Evolutionary conservation across 2,113 vertebrate species (phyloP), one percentile per base, ranked within the genome.

Genomic region (Bucco capensis): DNA sequence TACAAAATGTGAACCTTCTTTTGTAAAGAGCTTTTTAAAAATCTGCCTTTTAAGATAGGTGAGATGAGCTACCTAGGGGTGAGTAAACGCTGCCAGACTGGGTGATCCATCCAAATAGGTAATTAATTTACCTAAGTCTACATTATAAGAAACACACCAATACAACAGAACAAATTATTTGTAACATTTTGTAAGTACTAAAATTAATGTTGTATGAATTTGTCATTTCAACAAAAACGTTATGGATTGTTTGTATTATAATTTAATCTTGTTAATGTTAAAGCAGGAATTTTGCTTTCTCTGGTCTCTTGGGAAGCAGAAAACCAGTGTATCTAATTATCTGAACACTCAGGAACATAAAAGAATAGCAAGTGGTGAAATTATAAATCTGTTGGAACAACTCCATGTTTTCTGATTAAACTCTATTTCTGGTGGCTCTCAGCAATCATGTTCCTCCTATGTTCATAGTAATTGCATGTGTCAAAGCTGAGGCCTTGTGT

Each of bases 401-500:
- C 96, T 96, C 92, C 92, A 85, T 97, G 96, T 97, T 97, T 97
- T 97, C 97, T 97, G 97, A 98, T 98, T 98, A 97, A 98, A 98
- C 97, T 96, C 96, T 95, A 95, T 98, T 98, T 97, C 97, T 96
- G 92, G 93, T 96, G 96, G 97, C 96, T 96, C 96, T 97, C 96
- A 95, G 97, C 98, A 97, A 98, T 98, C 97, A 96, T 97, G 97
- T 98, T 96, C 83, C 95, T 96, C 94, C 94, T 86, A 71, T 98
- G 97, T 98, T 97, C 97, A 53, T 96, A 96, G 97, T 98, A 98
- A 98, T 98, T 98, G 98, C 97, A 97, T 98, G 97, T 98, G 97
- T 98, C 98, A 98, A 97, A 97, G 96, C 96, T 88, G 90, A 96
- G 97, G 96, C 97, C 96, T 97, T 97, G 94, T 96, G 96, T 97